Evolutionary conservation across 2,888 invertebrate species (phyloP), one percentile per base, ranked within the genome.

Genomic region (Lasioglossum oenotherae): DNA sequence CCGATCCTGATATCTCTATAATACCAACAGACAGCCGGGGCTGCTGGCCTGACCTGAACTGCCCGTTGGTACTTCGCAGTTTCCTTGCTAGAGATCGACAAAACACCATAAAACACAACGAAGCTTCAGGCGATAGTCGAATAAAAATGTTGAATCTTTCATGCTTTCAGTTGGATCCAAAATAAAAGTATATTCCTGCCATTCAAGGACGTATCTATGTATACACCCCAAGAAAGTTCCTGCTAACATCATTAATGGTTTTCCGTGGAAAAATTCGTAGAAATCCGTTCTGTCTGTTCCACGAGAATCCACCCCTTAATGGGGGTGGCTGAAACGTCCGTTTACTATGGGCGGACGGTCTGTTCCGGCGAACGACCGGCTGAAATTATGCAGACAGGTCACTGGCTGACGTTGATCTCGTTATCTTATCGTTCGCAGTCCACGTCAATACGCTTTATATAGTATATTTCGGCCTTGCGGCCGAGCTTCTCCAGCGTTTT

Each of bases 381-480:
- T 67, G 49, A 82, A 86, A 78, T 87, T 85, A 86, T 83, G 83
- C 80, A 76, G 86, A 76, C 82, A 78, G 74, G 82, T 75, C 74
- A 82, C 80, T 77, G 46, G 77, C 75, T 80, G 80, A 87, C 86
- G 86, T 14, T 87, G 86, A 87, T 87, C 82, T 80, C 78, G 82
- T 87, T 87, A 87, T 78, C 80, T 87, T 73, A 82, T 83, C 86
- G 81, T 77, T 74, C 64, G 44, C 57, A 57, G 87, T 60, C 76
- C 72, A 72, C 83, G 82, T 77, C 84, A 81, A 87, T 87, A 76
- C 76, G 53, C 67, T 83, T 86, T 83, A 81, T 80, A 60, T 60
- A 31, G 14, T 44, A 78, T 60, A 81, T 81, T 81, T 83, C 74
- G 69, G 31, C 27, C 41, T 81, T 81, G 78, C 74, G 64, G 38